Base-by-base conservation (phyloP, 2,113 vertebrate genomes). In the Pseudopipra pipra region DNA sequence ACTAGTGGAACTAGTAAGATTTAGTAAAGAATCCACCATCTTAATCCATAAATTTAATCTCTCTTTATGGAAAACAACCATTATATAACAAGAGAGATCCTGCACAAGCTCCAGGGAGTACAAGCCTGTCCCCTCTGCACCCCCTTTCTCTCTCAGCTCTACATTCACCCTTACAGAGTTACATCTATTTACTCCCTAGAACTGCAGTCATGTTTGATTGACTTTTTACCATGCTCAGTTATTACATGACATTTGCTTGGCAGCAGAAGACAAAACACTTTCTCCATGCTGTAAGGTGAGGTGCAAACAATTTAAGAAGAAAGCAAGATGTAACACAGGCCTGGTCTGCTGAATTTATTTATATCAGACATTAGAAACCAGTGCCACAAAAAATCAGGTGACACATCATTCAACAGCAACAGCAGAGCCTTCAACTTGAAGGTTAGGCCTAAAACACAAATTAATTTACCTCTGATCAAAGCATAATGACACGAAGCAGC, bases 391-490 rank as follows among this genome's bases (percentile, higher is more conserved):
- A 95, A 90, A 35, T 63, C 95, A 68, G 49, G 35, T 73, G 92
- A 87, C 59, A 71, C 76, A 93, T 94, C 43, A 8, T 94, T 96
- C 95, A 96, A 43, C 59, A 88, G 55, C 81, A 90, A 85, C 44
- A 43, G 67, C 6, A 85, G 39, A 95, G 72, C 72, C 89, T 91
- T 87, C 93, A 91, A 80, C 85, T 94, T 97, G 97, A 96, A 87
- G 91, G 87, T 87, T 81, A 61, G 87, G 85, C 85, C 88, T 90
- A 92, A 97, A 96, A 94, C 31, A 93, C 85, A 85, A 73, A 92
- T 78, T 18, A 97, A 95, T 97, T 97, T 96, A 95, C 91, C 77
- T 94, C 65, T 92, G 81, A 97, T 89, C 62, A 95, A 95, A 97
- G 81, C 3, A 12, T 70, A 93, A 86, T 78, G 88, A 61, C 52